Conservation (phyloP, 2,888 invertebrate species). For the Serripes groenlandicus region DNA sequence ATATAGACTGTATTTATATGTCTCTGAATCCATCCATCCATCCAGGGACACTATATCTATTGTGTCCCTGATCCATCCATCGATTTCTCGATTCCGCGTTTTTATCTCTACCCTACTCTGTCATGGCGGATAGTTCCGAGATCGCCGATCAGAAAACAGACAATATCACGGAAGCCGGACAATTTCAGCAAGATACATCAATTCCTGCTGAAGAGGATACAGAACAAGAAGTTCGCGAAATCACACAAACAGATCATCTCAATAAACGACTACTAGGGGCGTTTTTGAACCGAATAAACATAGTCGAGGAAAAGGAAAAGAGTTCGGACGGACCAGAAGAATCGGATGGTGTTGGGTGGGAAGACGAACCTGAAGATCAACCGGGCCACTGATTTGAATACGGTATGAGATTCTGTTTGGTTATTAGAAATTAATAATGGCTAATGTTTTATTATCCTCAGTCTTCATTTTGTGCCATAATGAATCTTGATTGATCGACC, state of each 20-base stretch:
- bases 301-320: conserved; percentile 30
- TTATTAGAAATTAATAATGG: no score
- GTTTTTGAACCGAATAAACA: conserved; percentile 67
- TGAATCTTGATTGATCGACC: no score
- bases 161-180: background rate
- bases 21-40: no score
- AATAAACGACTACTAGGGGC: conserved; percentile 70
- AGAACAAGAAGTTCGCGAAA: conserved; percentile 61
- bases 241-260: conserved; percentile 73
- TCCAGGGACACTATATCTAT: no score
- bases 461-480: no score
- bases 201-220: background rate
- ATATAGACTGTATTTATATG: no score
- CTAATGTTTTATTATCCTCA: no score
- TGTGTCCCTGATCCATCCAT: no score
- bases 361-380: conserved; percentile 29
- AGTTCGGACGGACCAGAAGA: conserved; percentile 1
- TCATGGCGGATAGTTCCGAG: conserved; percentile 19
- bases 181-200: background rate
- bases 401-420: no score
- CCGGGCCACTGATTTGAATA: conserved; percentile 33
- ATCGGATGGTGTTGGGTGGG: conserved; percentile 10
- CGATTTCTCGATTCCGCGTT: no score
- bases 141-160: background rate
- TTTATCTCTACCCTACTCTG: background rate